Percentiles rank a stretch among this genome's conserved stretches.
Evolutionary conservation across 2,888 invertebrate genomes (phyloP).

Genomic region (Marasmarcha lunaedactyla): DNA sequence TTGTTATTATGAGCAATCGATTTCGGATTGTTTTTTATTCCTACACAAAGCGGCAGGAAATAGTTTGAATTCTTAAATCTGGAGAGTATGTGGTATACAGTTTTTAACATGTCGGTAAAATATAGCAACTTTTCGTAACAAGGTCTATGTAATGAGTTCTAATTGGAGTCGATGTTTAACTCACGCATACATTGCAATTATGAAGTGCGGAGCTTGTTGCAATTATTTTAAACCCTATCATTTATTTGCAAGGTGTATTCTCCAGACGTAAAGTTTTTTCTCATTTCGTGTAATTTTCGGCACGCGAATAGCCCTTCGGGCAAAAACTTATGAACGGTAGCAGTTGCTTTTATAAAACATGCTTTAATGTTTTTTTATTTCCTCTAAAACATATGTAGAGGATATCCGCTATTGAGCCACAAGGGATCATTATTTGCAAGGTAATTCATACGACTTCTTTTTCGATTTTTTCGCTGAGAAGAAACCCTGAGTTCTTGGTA

Average conservation of each 20-base stretch:
- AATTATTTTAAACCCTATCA: not conserved
- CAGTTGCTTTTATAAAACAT: conserved; percentile 19
- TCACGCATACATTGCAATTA: no score
- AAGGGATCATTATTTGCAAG: conserved; percentile 46
- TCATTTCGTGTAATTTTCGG: conserved; percentile 32
- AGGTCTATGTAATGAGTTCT: not conserved
- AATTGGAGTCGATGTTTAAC: no score
- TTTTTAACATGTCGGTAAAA: no score
- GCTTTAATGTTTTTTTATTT: conserved; percentile 31
- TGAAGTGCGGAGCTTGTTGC: not conserved
- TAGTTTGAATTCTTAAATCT: no score
- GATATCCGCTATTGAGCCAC: conserved; percentile 52
- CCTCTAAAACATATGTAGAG: conserved; percentile 44
- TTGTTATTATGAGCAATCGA: no score
- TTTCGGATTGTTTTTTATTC: no score
- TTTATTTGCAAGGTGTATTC: not conserved
- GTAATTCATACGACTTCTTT: conserved; percentile 34
- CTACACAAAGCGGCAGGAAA: no score
- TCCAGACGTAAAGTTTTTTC: not conserved
- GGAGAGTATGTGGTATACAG: no score
- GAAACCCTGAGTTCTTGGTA: not conserved
- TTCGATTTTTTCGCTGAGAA: not conserved
- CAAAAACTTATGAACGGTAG: conserved; percentile 41
- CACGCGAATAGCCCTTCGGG: conserved; percentile 45
- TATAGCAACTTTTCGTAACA: not conserved